phyloP scores from a whole-genome alignment of 2,797 vertebrate species.

The Tenualosa ilisha region DNA sequence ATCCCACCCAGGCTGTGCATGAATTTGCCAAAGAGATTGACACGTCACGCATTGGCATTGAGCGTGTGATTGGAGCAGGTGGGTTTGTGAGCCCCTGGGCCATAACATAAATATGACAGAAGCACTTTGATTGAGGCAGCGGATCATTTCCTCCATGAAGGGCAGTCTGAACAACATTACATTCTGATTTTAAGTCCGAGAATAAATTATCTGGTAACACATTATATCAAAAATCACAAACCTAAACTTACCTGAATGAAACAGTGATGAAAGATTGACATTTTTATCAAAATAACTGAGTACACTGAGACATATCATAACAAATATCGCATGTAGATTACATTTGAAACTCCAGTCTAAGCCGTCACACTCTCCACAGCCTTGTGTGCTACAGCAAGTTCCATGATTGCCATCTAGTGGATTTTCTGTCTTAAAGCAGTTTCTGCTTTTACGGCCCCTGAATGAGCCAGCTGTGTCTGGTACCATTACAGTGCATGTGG shows the following conservation, averaged over 20 bases:
- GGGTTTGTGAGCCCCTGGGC: conserved; percentile 6
- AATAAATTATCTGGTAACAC: neutral
- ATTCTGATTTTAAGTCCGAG: neutral
- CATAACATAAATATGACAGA: neutral
- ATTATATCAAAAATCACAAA: neutral
- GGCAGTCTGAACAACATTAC: neutral
- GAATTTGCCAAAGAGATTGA: conserved; percentile 97
- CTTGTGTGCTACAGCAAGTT: conserved; percentile 36
- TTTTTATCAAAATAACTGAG: neutral
- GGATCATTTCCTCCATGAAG: neutral
- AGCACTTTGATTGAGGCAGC: neutral
- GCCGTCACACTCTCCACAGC: neutral
- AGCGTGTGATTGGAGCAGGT: conserved; percentile 95
- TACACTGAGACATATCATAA: neutral
- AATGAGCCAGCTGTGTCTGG: neutral
- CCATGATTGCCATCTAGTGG: conserved; percentile 74
- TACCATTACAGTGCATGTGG: neutral
- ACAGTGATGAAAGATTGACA: neutral
- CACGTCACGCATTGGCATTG: conserved; percentile 90
- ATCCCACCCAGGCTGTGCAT: conserved; percentile 89
- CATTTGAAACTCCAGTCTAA: neutral
- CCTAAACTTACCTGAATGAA: neutral
- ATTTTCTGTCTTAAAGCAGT: neutral
- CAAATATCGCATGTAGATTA: neutral
- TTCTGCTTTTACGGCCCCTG: neutral